phyloP scores from a whole-genome alignment of 2,888 invertebrate genomes.

The Leptogaster cylindrica region DNA sequence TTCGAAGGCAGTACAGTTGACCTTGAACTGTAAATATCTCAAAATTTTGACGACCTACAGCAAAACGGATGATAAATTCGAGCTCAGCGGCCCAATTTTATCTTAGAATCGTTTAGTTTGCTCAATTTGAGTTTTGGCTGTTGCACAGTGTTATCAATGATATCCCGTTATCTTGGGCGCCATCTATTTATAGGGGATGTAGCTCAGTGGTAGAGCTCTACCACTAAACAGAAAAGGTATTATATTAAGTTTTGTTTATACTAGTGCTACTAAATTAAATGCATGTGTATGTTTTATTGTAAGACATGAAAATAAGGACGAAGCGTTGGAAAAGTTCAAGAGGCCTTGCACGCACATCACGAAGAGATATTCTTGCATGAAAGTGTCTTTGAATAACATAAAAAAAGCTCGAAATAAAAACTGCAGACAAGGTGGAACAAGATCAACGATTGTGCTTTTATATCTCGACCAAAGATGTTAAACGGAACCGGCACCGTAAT shows the following conservation, averaged over 20 bases:
- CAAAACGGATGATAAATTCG: no score
- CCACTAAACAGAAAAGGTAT: slow-evolving; percentile 1
- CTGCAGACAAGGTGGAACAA: background rate
- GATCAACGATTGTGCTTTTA: background rate
- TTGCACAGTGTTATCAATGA: no score
- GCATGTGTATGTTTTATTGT: background rate
- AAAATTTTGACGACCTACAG: no score
- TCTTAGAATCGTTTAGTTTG: no score
- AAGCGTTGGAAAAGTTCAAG: background rate
- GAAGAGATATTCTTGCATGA: background rate
- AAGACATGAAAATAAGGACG: slow-evolving; percentile 1
- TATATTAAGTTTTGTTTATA: background rate
- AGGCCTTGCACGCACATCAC: background rate
- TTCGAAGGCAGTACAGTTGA: no score
- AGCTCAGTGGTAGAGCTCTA: slow-evolving; percentile 58
- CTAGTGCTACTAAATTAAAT: background rate
- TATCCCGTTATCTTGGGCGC: background rate
- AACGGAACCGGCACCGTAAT: background rate
- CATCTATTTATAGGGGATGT: slow-evolving; percentile 51
- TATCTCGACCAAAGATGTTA: background rate
- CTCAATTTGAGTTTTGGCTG: no score
- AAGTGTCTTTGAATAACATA: background rate
- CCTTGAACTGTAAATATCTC: no score
- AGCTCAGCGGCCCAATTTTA: no score
- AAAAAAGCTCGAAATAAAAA: slow-evolving; percentile 1